These are phyloP conservation scores for Steinernema scapterisci DNA, from an alignment of 2,888 invertebrate species.

Conservation along the genomic window DNA sequence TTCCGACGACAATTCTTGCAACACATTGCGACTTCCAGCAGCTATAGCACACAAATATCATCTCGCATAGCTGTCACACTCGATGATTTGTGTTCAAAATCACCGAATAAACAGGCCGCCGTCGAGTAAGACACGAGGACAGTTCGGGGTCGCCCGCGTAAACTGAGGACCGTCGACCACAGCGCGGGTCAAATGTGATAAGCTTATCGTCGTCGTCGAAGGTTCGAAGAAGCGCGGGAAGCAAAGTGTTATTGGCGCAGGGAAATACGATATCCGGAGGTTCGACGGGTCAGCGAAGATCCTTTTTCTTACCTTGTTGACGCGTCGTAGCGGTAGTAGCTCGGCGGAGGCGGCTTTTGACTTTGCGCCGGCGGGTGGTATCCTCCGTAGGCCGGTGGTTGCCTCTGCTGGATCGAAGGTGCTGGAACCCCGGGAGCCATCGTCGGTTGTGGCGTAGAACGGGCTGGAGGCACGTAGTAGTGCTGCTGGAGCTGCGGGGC, in stretches of 20 bases:
- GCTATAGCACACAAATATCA: background rate
- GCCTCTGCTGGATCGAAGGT: background rate
- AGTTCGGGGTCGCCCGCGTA: constrained; percentile 2
- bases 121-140: background rate
- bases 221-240: background rate
- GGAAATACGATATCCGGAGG: constrained; percentile 19
- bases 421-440: constrained; percentile 9
- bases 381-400: background rate
- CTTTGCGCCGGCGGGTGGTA: background rate
- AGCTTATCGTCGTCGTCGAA: background rate
- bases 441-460: background rate
- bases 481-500: constrained; percentile 13
- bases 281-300: background rate
- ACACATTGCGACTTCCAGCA: constrained; percentile 19
- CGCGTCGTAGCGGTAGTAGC: constrained; percentile 20
- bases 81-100: background rate
- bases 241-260: constrained; percentile 23
- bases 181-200: no score
- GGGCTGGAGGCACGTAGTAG: constrained; percentile 27
- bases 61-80: constrained; percentile 3
- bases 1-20: background rate
- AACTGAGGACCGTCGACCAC: background rate
- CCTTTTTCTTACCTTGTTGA: background rate
- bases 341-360: constrained; percentile 26
- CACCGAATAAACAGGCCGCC: background rate